Evolutionary conservation across 2,113 vertebrate genomes (phyloP), one percentile per base, ranked within the genome.

Genomic region (Daubentonia madagascariensis): DNA sequence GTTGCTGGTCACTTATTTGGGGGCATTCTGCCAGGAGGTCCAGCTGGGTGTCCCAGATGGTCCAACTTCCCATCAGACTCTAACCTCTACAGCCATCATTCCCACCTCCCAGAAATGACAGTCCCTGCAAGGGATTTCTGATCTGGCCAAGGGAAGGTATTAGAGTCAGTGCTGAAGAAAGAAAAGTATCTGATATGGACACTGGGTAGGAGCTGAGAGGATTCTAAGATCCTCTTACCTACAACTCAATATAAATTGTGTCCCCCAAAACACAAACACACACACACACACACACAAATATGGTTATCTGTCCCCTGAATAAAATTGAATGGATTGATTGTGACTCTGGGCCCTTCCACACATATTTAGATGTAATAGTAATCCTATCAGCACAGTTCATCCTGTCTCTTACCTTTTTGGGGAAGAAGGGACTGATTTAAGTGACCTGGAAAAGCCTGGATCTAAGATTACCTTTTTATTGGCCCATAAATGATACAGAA

Each of bases 1-100:
- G 52, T 84, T 90, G 76, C 28, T 90, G n/a, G n/a, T 94, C 85
- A 97, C 50, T 91, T 85, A 59, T 88, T 85, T 90, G 20, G 48
- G 32, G 10, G n/a, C 8, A 59, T 92, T 68, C 9, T 79, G 65
- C 50, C 57, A 91, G 45, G 43, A 92, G 43, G 30, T 57, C 37
- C 32, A 97, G 57, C 65, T 94, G 30, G n/a, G 45, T 63, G 65
- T 80, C 76, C 52, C 45, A 95, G n/a, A 54, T 87, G 65, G 28
- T 68, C 59, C 22, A 87, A 87, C 30, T 92, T 94, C n/a, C 25
- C 80, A 95, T 70, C 52, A 94, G 48, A 75, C 67, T 84, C 52
- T 85, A 87, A 87, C 18, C 23, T 88, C 16, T 87, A 5, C 59
- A 94, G 48, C 40, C 78, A 80, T 22, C 40, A 43, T 89, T 80